phyloP scores from a whole-genome alignment of 2,113 vertebrate genomes.

The Nanger granti region DNA sequence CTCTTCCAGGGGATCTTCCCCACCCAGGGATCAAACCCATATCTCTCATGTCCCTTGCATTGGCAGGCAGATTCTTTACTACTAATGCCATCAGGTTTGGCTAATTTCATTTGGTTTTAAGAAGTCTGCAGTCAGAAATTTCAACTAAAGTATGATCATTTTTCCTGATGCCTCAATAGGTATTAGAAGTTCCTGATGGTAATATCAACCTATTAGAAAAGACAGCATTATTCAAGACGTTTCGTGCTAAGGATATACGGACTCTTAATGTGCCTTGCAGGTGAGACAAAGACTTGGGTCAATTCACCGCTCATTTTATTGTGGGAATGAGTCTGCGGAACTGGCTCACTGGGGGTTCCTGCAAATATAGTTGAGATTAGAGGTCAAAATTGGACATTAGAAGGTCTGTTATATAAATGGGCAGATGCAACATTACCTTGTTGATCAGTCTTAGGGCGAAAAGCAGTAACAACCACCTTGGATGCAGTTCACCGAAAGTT shows the following conservation, averaged over 20 bases:
- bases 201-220: not conserved
- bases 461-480: not conserved
- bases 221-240: not conserved
- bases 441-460: not conserved
- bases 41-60: not conserved
- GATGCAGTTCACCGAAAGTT: not conserved
- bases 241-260: not conserved
- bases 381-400: constrained; percentile 15
- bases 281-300: not conserved
- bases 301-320: not conserved
- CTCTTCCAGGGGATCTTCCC: not conserved
- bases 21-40: not conserved
- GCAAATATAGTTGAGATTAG: constrained; percentile 8
- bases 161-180: not conserved
- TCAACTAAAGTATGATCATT: not conserved
- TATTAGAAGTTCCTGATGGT: not conserved
- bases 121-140: not conserved
- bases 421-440: not conserved
- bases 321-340: not conserved
- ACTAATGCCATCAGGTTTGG: not conserved
- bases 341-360: not conserved
- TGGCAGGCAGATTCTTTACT: not conserved
- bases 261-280: not conserved
- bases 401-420: not conserved
- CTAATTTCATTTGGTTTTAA: constrained; percentile 22